Percentiles rank a stretch among this genome's conserved stretches.
These are phyloP conservation scores for Drosophila paucipuncta DNA, from an alignment of 2,888 invertebrate species.

Conservation along the genomic window DNA sequence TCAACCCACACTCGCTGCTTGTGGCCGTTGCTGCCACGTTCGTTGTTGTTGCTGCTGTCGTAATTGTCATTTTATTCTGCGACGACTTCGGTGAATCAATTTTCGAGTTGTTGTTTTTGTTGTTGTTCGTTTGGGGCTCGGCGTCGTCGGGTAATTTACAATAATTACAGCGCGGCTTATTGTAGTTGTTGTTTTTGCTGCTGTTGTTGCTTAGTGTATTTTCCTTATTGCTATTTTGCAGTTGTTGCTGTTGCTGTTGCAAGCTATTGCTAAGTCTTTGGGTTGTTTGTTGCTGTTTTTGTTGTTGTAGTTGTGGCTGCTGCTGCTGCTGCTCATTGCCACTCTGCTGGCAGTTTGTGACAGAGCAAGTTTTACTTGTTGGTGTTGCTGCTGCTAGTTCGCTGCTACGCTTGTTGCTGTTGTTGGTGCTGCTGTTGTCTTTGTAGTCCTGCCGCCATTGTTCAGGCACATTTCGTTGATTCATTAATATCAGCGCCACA, in stretches of 20 bases:
- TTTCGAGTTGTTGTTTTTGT: slow-evolving; percentile 63
- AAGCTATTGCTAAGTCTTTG: slow-evolving; percentile 83
- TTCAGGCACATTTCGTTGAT: slow-evolving; percentile 76
- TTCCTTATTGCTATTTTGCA: slow-evolving; percentile 78
- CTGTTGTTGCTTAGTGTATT: slow-evolving; percentile 73
- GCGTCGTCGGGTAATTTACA: slow-evolving; percentile 79
- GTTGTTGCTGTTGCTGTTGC: slow-evolving; percentile 64
- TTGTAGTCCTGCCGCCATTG: slow-evolving; percentile 79
- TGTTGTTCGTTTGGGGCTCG: slow-evolving; percentile 77
- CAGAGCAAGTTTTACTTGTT: slow-evolving; percentile 74
- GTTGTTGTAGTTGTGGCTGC: slow-evolving; percentile 11
- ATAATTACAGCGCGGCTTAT: slow-evolving; percentile 79
- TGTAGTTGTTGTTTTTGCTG: slow-evolving; percentile 59
- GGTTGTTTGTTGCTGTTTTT: slow-evolving; percentile 71
- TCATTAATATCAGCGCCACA: slow-evolving; percentile 79
- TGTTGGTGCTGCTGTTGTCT: slow-evolving; percentile 52
- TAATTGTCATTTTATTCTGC: slow-evolving; percentile 80
- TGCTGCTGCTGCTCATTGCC: slow-evolving; percentile 68
- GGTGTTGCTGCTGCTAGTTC: slow-evolving; percentile 45
- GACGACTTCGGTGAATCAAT: slow-evolving; percentile 77
- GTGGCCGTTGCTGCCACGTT: slow-evolving; percentile 62
- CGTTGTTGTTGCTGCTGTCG: slow-evolving; percentile 67
- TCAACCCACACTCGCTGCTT: slow-evolving; percentile 79
- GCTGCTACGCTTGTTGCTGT: slow-evolving; percentile 49
- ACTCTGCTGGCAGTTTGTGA: slow-evolving; percentile 72